Base-by-base conservation (phyloP, 2,113 vertebrate species). In the Lates calcarifer region DNA sequence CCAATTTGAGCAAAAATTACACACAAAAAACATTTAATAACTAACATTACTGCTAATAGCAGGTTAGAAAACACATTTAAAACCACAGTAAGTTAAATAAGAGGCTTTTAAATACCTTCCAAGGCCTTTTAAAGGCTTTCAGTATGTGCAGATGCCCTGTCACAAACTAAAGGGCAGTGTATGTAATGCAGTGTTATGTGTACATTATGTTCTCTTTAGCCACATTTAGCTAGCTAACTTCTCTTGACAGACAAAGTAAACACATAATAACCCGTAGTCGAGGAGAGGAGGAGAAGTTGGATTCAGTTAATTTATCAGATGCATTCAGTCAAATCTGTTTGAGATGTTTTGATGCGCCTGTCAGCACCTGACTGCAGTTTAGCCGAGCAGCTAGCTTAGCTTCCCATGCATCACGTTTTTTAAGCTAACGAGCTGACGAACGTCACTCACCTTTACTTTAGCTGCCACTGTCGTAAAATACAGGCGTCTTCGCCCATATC, bases 391-490 rank as follows among this genome's bases (percentile, higher is more conserved):
- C 64, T 79, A 62, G n/a, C n/a, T 60, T 39, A 53, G 66, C 47
- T 33, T 31, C n/a, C 10, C n/a, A 11, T 4, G 8, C 51, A 43
- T 3, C 1, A 6, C 9, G 4, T 29, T 4, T 0, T 5, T 5
- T 31, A 2, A 47, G 6, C 13, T 13, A 7, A 31, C 26, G 5
- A 33, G 20, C 51, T 11, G 22, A 47, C 45, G 31, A 18, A 60
- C 45, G 57, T 17, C 15, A 72, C 89, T 82, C 77, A 91, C 91
- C 79, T 85, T 41, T 85, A 77, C 51, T 87, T 72, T 28, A 73
- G 55, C 82, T 84, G 72, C 43, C 62, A 6, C 37, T 2, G 41
- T 74, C 22, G 35, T 1, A 11, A 77, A 62, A 67, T 4, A 20
- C 18, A 13, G 56, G 55, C 58, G 14, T 31, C 78, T 35, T 80